These are phyloP conservation scores for Cataglyphis hispanica DNA, from an alignment of 1,140 invertebrate species.

Conservation along the genomic window DNA sequence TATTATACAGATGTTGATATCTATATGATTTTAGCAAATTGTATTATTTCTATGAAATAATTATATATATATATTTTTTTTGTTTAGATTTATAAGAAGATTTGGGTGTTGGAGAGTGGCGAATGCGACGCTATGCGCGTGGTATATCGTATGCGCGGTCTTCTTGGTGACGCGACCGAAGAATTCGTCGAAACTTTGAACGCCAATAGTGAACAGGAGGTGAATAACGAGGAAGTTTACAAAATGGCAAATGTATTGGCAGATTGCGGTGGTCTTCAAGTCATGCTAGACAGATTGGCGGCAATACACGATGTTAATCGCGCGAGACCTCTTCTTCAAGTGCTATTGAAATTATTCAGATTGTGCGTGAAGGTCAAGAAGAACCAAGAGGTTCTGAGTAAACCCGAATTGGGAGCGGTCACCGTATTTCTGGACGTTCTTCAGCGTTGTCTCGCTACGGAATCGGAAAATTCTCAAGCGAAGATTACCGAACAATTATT, in stretches of 20 bases:
- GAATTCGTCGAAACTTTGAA: slow-evolving; percentile 98
- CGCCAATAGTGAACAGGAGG: slow-evolving; percentile 94
- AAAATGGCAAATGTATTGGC: slow-evolving; percentile 92
- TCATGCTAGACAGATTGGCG: slow-evolving; percentile 86
- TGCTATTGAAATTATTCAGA: slow-evolving; percentile 94
- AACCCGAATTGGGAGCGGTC: slow-evolving; percentile 90
- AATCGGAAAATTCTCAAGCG: slow-evolving; percentile 89
- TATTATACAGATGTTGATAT: slow-evolving; percentile 23
- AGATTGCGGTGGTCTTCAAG: slow-evolving; percentile 95
- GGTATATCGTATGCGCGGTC: slow-evolving; percentile 98
- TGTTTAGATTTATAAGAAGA: slow-evolving; percentile 90
- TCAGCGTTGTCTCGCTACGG: slow-evolving; percentile 89
- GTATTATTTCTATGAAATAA: background rate
- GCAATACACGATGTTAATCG: slow-evolving; percentile 91
- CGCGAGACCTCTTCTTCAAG: slow-evolving; percentile 93
- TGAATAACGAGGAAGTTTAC: slow-evolving; percentile 98
- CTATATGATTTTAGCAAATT: slow-evolving; percentile 33
- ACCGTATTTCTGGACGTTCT: slow-evolving; percentile 90
- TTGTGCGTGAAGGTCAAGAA: slow-evolving; percentile 93
- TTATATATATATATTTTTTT: background rate
- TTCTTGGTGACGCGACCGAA: slow-evolving; percentile 98
- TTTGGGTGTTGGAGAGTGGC: slow-evolving; percentile 95
- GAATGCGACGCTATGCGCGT: slow-evolving; percentile 98
- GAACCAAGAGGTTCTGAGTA: slow-evolving; percentile 90
- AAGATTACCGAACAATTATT: slow-evolving; percentile 94